Evolutionary conservation across 2,888 invertebrate genomes (phyloP).

Genomic region (Caenorhabditis panamensis): DNA sequence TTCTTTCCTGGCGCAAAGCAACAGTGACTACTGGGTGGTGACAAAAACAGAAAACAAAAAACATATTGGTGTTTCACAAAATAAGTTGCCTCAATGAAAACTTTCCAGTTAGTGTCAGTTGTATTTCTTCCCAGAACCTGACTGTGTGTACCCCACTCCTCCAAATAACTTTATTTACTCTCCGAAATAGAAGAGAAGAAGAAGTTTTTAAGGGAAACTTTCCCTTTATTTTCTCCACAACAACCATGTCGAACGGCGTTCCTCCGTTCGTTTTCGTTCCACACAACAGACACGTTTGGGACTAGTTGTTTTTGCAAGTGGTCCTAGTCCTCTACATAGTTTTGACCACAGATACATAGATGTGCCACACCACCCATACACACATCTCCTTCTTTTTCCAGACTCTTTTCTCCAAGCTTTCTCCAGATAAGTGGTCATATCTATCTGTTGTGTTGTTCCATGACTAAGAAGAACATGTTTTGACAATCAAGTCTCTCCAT

Average conservation of each 20-base stretch:
- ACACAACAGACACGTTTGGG: constrained; percentile 27
- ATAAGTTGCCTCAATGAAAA: no score
- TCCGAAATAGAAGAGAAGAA: not conserved
- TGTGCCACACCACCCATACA: constrained; percentile 10
- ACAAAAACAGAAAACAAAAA: constrained; percentile 11
- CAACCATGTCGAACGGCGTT: not conserved
- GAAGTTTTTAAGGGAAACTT: not conserved
- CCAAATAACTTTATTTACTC: constrained; percentile 11
- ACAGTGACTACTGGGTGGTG: not conserved
- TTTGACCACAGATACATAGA: constrained; percentile 46
- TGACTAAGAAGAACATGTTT: constrained; percentile 58
- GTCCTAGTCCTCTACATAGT: constrained; percentile 24
- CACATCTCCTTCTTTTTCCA: not conserved
- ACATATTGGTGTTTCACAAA: constrained; percentile 12
- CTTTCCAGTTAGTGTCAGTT: constrained; percentile 1
- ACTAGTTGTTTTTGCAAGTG: constrained; percentile 45
- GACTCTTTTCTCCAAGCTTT: not conserved
- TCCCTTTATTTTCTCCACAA: not conserved
- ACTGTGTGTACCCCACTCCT: not conserved
- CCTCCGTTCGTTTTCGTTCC: not conserved
- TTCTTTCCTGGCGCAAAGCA: not conserved
- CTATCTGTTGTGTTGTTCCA: constrained; percentile 36
- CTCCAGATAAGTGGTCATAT: constrained; percentile 50
- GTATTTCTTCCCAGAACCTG: constrained; percentile 17
- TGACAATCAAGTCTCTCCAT: constrained; percentile 43